These are phyloP conservation scores for Cynaeus angustus DNA, from an alignment of 2,888 invertebrate genomes.

Conservation along the genomic window DNA sequence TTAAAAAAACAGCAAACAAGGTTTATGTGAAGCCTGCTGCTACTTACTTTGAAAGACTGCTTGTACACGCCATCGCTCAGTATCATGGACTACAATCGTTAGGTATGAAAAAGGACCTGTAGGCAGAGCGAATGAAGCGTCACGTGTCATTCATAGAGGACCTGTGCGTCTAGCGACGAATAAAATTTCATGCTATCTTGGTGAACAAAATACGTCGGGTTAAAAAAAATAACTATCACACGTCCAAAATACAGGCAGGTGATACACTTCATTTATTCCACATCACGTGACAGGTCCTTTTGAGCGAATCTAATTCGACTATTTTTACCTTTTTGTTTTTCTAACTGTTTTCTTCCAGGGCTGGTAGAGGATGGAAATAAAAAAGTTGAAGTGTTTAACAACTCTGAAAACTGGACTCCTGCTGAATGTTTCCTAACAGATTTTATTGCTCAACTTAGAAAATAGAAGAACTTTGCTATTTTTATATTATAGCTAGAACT, in stretches of 20 bases:
- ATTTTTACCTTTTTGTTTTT: too few species aligned
- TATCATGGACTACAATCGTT: constrained; percentile 65
- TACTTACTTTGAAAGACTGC: constrained; percentile 65
- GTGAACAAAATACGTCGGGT: too few species aligned
- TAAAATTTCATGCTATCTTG: too few species aligned
- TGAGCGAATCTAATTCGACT: too few species aligned
- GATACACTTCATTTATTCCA: too few species aligned
- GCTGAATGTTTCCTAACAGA: constrained; percentile 60
- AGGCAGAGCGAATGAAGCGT: too few species aligned
- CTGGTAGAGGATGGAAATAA: constrained; percentile 44
- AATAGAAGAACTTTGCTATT: constrained; percentile 30
- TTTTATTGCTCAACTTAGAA: constrained; percentile 59
- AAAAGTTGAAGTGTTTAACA: constrained; percentile 54
- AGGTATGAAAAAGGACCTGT: too few species aligned
- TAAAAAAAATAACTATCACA: too few species aligned
- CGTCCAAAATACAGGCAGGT: too few species aligned
- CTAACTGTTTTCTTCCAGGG: constrained; percentile 41
- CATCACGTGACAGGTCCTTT: too few species aligned
- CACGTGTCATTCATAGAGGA: too few species aligned
- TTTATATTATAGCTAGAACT: not conserved
- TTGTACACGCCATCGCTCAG: constrained; percentile 66
- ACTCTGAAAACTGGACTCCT: constrained; percentile 57
- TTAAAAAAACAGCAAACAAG: constrained; percentile 58
- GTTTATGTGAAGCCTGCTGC: constrained; percentile 59
- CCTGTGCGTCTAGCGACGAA: too few species aligned